These are phyloP conservation scores for Auanema freiburgensis DNA, from an alignment of 2,888 invertebrate genomes.

Conservation along the genomic window DNA sequence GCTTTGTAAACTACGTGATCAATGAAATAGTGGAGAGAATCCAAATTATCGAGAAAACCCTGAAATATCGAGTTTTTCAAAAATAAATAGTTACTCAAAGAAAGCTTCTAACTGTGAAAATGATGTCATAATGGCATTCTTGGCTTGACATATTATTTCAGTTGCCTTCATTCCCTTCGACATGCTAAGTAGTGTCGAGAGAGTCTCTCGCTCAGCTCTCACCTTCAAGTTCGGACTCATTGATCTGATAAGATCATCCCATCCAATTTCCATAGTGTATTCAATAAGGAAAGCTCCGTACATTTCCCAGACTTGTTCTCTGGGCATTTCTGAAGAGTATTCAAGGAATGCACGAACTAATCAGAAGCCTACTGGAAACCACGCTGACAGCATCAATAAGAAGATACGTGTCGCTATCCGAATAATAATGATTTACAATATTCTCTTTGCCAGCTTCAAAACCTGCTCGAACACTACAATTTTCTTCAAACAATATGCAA, in stretches of 20 bases:
- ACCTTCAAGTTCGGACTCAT: conserved; percentile 62
- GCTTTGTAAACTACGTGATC: conserved; percentile 63
- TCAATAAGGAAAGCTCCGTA: conserved; percentile 61
- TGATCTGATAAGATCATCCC: conserved; percentile 58
- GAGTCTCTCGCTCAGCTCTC: too few relatives aligned
- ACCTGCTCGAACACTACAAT: conserved; percentile 45
- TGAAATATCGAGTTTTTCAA: conserved; percentile 12
- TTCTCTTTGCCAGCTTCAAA: conserved; percentile 63
- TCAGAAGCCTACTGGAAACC: conserved; percentile 47
- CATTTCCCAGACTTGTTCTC: conserved; percentile 62
- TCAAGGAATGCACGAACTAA: too few relatives aligned
- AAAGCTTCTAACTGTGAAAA: too few relatives aligned
- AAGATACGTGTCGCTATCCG: conserved; percentile 59
- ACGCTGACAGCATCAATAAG: conserved; percentile 58
- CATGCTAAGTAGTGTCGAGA: too few relatives aligned
- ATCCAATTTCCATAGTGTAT: conserved; percentile 62
- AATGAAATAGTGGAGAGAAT: conserved; percentile 79
- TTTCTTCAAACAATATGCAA: background rate
- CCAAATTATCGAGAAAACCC: conserved; percentile 92
- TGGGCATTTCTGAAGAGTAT: conserved; percentile 46
- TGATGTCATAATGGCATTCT: too few relatives aligned
- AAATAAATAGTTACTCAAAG: background rate
- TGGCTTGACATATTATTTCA: too few relatives aligned
- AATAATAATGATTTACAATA: conserved; percentile 61
- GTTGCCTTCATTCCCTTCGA: too few relatives aligned